Evolutionary conservation across 2,888 invertebrate species (phyloP).

Genomic region (Portevinia maculata): DNA sequence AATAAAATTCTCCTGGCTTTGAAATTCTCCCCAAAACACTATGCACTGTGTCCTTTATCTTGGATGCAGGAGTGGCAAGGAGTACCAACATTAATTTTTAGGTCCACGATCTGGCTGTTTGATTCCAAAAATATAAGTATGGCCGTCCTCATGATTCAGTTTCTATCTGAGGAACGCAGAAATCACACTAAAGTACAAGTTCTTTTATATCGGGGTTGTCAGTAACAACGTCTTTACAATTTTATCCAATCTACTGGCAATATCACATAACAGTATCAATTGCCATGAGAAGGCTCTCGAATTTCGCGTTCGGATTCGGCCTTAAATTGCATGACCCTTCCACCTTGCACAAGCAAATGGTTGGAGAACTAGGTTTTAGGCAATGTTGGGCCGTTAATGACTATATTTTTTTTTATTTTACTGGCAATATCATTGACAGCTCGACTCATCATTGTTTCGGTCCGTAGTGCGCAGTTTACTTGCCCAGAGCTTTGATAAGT

Average conservation of each 20-base stretch:
- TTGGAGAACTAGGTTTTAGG: background rate
- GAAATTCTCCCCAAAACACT: constrained; percentile 3
- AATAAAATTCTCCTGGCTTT: constrained; percentile 5
- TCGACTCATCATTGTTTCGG: too few relatives aligned
- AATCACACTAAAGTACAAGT: constrained; percentile 20
- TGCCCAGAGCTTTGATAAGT: constrained; percentile 3
- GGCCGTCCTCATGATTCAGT: constrained; percentile 3
- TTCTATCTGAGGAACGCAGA: constrained; percentile 10
- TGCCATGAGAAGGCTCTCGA: too few relatives aligned
- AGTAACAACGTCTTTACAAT: constrained; percentile 3
- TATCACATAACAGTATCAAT: too few relatives aligned
- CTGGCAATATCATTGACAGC: background rate
- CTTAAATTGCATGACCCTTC: too few relatives aligned
- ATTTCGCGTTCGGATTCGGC: constrained; percentile 5
- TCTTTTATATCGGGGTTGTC: constrained; percentile 12
- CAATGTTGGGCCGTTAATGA: background rate
- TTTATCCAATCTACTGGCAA: constrained; percentile 1
- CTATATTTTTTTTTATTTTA: background rate
- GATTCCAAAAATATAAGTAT: background rate
- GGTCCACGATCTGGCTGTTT: background rate
- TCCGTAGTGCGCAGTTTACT: constrained; percentile 10
- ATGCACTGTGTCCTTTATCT: constrained; percentile 13
- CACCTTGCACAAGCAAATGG: too few relatives aligned
- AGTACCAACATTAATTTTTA: background rate
- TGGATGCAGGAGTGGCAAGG: constrained; percentile 9